Percentiles rank a stretch among this genome's conserved stretches.
phyloP scores from a whole-genome alignment of 2,113 vertebrate species.

The Anhinga rufa region DNA sequence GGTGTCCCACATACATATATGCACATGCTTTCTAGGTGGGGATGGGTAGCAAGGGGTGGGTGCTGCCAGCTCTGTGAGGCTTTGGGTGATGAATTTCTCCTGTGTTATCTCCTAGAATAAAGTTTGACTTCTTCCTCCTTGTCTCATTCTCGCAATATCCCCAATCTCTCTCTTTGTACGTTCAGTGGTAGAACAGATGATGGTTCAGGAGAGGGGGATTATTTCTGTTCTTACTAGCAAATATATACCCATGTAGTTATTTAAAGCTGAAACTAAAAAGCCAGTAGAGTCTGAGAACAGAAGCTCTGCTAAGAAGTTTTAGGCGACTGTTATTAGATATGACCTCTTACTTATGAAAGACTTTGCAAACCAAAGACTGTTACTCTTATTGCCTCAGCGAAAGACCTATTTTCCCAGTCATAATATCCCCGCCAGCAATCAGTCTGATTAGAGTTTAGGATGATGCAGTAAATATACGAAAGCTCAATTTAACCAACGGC shows the following conservation, averaged over 20 bases:
- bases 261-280: constrained; percentile 47
- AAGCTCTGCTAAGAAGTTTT: constrained; percentile 62
- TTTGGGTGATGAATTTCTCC: background rate
- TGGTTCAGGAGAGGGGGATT: constrained; percentile 37
- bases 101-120: background rate
- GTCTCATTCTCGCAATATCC: background rate
- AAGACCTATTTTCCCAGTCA: constrained; percentile 30
- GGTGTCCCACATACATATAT: background rate
- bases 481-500: constrained; percentile 51
- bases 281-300: constrained; percentile 1
- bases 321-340: constrained; percentile 62
- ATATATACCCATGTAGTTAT: background rate
- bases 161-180: background rate
- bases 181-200: constrained; percentile 6
- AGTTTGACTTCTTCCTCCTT: background rate
- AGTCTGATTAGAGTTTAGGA: constrained; percentile 53
- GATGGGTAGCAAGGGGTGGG: background rate
- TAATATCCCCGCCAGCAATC: constrained; percentile 19
- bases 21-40: background rate
- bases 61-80: background rate
- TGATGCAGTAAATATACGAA: constrained; percentile 54
- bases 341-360: constrained; percentile 60
- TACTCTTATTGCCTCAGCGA: background rate
- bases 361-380: background rate
- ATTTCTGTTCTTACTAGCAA: constrained; percentile 32